phyloP scores from a whole-genome alignment of 2,888 invertebrate genomes.

The Drosophila koepferae region DNA sequence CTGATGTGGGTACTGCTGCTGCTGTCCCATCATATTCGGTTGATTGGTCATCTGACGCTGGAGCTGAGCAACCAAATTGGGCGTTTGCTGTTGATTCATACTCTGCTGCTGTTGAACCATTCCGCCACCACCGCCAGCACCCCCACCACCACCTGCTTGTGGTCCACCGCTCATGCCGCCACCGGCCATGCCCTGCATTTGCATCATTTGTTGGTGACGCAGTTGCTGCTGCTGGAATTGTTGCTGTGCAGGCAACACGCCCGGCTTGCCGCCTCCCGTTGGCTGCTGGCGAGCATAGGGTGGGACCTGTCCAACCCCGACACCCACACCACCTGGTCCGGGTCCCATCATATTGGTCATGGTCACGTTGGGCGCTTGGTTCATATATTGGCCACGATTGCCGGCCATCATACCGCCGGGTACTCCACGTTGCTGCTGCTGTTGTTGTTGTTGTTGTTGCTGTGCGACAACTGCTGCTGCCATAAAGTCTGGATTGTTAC shows the following conservation, averaged over 20 bases:
- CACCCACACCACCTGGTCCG: conserved; percentile 69
- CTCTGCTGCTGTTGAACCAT: conserved; percentile 86
- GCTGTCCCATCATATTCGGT: conserved; percentile 83
- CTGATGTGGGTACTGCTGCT: conserved; percentile 85
- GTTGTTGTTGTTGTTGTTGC: conserved; percentile 67
- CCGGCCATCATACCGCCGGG: conserved; percentile 79
- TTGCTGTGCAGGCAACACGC: conserved; percentile 82
- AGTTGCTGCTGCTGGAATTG: conserved; percentile 87
- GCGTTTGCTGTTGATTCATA: conserved; percentile 87
- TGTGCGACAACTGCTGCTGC: conserved; percentile 77
- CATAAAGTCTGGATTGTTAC: conserved; percentile 84
- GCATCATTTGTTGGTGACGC: conserved; percentile 89
- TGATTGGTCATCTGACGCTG: conserved; percentile 87
- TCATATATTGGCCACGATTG: conserved; percentile 84
- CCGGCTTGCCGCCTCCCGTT: conserved; percentile 82
- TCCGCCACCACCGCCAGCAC: conserved; percentile 79
- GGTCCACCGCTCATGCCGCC: conserved; percentile 81
- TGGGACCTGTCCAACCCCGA: conserved; percentile 88
- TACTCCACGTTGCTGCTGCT: conserved; percentile 73
- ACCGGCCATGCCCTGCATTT: conserved; percentile 86
- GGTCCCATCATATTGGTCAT: conserved; percentile 88
- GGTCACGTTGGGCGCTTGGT: conserved; percentile 93
- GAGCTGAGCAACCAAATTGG: conserved; percentile 88
- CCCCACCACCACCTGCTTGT: conserved; percentile 75
- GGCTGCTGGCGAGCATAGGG: conserved; percentile 89